Percentiles rank a stretch among this genome's conserved stretches.
These are phyloP conservation scores for Podarcis lilfordi DNA, from an alignment of 2,797 vertebrate species.

Conservation along the genomic window DNA sequence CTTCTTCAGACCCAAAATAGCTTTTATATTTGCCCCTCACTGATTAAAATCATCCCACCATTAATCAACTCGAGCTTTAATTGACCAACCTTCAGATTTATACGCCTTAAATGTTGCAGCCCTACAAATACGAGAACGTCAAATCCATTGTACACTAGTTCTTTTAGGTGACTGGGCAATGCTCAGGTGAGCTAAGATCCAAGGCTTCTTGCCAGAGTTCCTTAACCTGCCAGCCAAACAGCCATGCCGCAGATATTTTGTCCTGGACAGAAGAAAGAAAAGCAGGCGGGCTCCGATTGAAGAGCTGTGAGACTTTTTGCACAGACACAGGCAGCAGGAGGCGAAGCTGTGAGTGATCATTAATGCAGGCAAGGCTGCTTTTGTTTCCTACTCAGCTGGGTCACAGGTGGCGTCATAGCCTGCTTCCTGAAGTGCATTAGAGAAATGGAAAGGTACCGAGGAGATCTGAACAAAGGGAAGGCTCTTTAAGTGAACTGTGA, in stretches of 20 bases:
- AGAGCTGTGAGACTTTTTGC: background rate
- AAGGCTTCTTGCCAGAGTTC: background rate
- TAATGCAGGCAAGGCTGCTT: background rate
- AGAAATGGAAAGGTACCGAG: background rate
- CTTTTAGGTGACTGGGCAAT: background rate
- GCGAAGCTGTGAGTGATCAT: background rate
- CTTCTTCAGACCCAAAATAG: background rate
- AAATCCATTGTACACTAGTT: background rate
- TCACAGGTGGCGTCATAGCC: background rate
- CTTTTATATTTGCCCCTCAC: background rate
- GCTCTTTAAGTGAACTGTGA: background rate
- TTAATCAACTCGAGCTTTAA: background rate
- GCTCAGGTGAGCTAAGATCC: background rate
- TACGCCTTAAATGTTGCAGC: too few relatives aligned
- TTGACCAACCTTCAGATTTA: background rate
- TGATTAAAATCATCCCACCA: background rate
- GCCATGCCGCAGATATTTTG: background rate
- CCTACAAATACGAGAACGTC: too few relatives aligned
- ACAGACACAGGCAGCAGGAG: background rate
- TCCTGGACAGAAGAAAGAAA: background rate
- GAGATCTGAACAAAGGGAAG: background rate
- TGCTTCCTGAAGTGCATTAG: background rate
- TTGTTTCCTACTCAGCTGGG: background rate
- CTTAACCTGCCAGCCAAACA: constrained; percentile 1
- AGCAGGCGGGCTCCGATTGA: background rate